Evolutionary conservation across 2,797 vertebrate species (phyloP).

Genomic region (Silurus lanzhouensis): DNA sequence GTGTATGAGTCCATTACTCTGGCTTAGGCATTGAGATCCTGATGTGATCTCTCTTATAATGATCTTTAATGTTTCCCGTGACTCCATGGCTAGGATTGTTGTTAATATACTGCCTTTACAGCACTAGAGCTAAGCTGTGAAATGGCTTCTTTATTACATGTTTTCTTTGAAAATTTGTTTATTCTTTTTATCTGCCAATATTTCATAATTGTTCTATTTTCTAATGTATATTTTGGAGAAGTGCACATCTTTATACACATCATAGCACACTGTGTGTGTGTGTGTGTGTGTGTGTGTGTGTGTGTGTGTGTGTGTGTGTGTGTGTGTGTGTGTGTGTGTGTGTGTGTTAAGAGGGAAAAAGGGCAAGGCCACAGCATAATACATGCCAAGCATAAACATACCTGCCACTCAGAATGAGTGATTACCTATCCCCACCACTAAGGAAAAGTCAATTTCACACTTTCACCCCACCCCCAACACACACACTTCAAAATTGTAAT

Average conservation of each 20-base stretch:
- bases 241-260: constrained; percentile 39
- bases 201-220: background rate
- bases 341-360: constrained; percentile 16
- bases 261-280: constrained; percentile 23
- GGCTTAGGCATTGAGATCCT: constrained; percentile 18
- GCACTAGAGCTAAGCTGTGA: constrained; percentile 25
- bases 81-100: constrained; percentile 23
- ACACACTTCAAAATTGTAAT: constrained; percentile 71
- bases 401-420: constrained; percentile 76
- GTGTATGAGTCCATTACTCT: constrained; percentile 40
- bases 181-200: background rate
- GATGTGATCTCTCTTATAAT: constrained; percentile 40
- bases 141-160: constrained; percentile 39
- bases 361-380: constrained; percentile 44
- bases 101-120: constrained; percentile 46
- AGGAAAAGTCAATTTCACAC: constrained; percentile 75
- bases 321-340: constrained; percentile 28
- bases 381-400: constrained; percentile 68
- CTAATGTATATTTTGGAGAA: background rate
- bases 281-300: constrained; percentile 21
- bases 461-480: constrained; percentile 60
- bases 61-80: constrained; percentile 42
- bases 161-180: constrained; percentile 36
- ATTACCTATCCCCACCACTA: constrained; percentile 70
- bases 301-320: constrained; percentile 35